Conservation (phyloP, 2,888 invertebrate genomes). For the Tyria jacobaeae region DNA sequence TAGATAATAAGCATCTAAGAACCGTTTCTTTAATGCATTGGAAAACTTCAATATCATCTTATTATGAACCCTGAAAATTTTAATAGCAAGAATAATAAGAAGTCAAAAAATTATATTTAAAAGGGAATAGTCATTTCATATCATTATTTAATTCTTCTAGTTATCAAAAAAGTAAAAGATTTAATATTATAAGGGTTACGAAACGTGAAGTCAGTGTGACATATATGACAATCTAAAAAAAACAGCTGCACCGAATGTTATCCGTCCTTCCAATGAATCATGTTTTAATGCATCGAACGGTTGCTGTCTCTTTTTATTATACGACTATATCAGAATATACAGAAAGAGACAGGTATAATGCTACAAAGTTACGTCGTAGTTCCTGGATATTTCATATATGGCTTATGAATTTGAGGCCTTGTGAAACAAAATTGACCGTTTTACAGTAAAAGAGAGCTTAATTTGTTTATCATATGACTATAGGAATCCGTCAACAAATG, state of each 20-base stretch:
- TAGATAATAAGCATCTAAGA: not conserved
- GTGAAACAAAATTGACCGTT: slow-evolving; percentile 32
- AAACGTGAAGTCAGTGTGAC: not conserved
- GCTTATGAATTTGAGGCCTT: slow-evolving; percentile 20
- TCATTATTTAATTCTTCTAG: not conserved
- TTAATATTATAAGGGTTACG: not conserved
- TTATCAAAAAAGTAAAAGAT: not conserved
- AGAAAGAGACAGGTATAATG: slow-evolving; percentile 1
- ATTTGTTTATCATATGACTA: slow-evolving; percentile 17
- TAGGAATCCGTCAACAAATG: slow-evolving; percentile 61
- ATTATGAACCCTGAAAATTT: too few species aligned
- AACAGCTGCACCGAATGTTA: not conserved
- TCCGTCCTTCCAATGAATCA: not conserved
- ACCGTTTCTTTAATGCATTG: not conserved
- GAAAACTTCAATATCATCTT: not conserved
- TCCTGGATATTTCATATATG: not conserved
- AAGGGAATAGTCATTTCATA: too few species aligned
- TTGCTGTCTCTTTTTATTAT: slow-evolving; percentile 38
- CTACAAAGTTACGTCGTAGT: slow-evolving; percentile 3
- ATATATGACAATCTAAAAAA: slow-evolving; percentile 1
- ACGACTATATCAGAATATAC: not conserved
- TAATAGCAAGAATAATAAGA: too few species aligned
- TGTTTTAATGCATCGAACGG: slow-evolving; percentile 14
- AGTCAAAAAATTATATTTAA: too few species aligned
- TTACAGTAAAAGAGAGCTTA: slow-evolving; percentile 20